A percentile compares a stretch with the other conserved stretches of the same genome.
These are phyloP conservation scores for Geotrypetes seraphini DNA, from an alignment of 2,797 vertebrate species.

Conservation along the genomic window DNA sequence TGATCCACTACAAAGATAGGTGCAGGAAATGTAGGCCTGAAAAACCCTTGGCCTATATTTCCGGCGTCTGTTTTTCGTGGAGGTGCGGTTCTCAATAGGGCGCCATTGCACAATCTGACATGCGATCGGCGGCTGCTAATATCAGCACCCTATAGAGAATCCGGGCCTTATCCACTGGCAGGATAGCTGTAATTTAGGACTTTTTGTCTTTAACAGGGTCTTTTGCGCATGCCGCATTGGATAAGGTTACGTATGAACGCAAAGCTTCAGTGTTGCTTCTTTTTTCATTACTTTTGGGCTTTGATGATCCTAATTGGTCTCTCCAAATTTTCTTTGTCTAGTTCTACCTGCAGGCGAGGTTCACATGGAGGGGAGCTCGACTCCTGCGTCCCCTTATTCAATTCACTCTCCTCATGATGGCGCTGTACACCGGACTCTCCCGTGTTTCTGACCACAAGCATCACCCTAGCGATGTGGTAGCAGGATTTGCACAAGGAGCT, in stretches of 20 bases:
- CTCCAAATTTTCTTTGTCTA: constrained; percentile 22
- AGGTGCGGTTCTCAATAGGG: too few species aligned
- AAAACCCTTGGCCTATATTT: too few species aligned
- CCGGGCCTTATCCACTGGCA: too few species aligned
- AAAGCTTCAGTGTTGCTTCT: accelerated
- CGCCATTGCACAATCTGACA: too few species aligned
- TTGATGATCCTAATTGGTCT: background rate
- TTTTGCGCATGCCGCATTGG: background rate
- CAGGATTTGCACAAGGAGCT: constrained; percentile 89
- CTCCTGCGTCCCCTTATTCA: constrained; percentile 90
- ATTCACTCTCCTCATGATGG: constrained; percentile 97
- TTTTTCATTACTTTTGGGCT: background rate
- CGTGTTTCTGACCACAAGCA: constrained; percentile 95
- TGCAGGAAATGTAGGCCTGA: too few species aligned
- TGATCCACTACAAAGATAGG: too few species aligned
- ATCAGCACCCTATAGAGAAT: too few species aligned
- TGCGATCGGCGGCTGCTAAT: too few species aligned
- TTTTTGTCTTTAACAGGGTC: background rate
- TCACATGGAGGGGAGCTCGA: constrained; percentile 94
- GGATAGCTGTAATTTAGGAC: too few species aligned
- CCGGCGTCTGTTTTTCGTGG: too few species aligned
- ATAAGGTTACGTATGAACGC: too few species aligned
- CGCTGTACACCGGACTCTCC: constrained; percentile 93
- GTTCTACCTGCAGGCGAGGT: constrained; percentile 97
- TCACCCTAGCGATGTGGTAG: constrained; percentile 89